These are phyloP conservation scores for Idaea dimidiata DNA, from an alignment of 2,888 invertebrate species.

Conservation along the genomic window DNA sequence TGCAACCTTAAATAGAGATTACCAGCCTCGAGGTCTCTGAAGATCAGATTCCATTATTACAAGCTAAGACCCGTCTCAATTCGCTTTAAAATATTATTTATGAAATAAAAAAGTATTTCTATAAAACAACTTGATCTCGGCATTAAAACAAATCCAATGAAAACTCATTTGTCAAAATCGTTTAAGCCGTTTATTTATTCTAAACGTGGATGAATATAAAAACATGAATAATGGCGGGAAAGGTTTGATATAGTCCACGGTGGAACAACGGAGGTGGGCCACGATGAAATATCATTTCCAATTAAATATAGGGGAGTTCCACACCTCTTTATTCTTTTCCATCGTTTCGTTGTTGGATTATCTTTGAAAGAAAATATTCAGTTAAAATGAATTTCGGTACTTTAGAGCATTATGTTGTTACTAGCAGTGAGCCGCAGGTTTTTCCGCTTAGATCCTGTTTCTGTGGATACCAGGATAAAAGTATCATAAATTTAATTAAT, in stretches of 20 bases:
- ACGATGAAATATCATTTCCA: slow-evolving; percentile 23
- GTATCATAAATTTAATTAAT: too few relatives aligned
- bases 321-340: slow-evolving; percentile 8
- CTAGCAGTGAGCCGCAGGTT: background rate
- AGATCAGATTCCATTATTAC: background rate
- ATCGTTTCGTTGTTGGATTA: background rate
- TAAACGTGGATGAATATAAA: slow-evolving; percentile 1
- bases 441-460: too few relatives aligned
- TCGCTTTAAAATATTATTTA: background rate
- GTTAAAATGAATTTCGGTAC: slow-evolving; percentile 13
- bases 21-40: background rate
- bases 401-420: background rate
- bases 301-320: slow-evolving; percentile 17
- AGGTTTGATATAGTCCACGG: background rate
- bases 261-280: slow-evolving; percentile 5
- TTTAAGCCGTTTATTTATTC: background rate
- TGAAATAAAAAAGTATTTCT: background rate
- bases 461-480: too few relatives aligned
- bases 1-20: background rate
- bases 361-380: background rate
- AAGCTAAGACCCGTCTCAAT: background rate
- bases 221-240: background rate
- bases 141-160: background rate
- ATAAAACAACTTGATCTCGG: background rate
- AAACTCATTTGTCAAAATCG: background rate